Conservation (phyloP, 1,140 invertebrate species). For the Zaprionus ghesquierei region DNA sequence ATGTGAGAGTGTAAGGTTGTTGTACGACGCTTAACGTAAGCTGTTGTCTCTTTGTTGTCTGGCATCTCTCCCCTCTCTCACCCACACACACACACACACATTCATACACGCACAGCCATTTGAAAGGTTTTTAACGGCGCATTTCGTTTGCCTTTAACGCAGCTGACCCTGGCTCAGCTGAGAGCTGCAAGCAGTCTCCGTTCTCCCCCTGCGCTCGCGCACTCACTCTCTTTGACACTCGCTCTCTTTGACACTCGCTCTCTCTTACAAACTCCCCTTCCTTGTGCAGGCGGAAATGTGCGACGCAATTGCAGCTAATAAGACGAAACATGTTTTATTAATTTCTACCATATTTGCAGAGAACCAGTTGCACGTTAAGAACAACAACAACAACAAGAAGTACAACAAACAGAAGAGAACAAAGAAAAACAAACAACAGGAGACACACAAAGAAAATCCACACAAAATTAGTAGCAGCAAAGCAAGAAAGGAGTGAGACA, state of each 20-base stretch:
- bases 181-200: slow-evolving; percentile 1
- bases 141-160: slow-evolving; percentile 15
- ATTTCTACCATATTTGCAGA: slow-evolving; percentile 36
- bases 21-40: slow-evolving; percentile 8
- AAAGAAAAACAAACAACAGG: background rate
- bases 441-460: background rate
- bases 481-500: background rate
- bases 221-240: background rate
- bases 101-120: slow-evolving; percentile 16
- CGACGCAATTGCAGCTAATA: slow-evolving; percentile 27
- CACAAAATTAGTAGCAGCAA: background rate
- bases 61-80: background rate
- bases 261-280: background rate
- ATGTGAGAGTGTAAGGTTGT: slow-evolving; percentile 23
- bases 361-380: slow-evolving; percentile 44
- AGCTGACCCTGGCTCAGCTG: slow-evolving; percentile 20
- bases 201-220: background rate
- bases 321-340: slow-evolving; percentile 15
- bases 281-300: slow-evolving; percentile 26
- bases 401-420: background rate
- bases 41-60: slow-evolving; percentile 42
- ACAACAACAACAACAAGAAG: background rate
- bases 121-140: slow-evolving; percentile 39
- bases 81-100: slow-evolving; percentile 4
- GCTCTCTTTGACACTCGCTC: background rate